These are phyloP conservation scores for Amitus sp. DNA, from an alignment of 2,888 invertebrate species.

Conservation along the genomic window DNA sequence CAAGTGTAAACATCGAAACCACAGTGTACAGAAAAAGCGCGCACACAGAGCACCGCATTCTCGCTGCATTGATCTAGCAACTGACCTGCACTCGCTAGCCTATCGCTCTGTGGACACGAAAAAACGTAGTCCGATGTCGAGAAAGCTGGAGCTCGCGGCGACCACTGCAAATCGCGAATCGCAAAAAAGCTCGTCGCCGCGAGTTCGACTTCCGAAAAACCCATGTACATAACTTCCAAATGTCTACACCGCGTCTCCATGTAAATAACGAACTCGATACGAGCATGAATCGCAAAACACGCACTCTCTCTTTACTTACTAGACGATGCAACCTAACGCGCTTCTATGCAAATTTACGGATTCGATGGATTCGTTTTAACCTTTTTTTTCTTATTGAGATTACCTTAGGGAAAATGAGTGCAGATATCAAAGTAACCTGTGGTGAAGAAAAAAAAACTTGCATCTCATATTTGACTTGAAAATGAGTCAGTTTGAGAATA, in stretches of 20 bases:
- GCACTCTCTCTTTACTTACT: slow-evolving; percentile 19
- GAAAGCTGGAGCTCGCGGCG: neutral
- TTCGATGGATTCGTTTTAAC: too few relatives aligned
- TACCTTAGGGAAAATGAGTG: too few relatives aligned
- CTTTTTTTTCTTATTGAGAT: too few relatives aligned
- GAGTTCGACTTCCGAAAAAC: slow-evolving; percentile 38
- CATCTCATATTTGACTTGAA: too few relatives aligned
- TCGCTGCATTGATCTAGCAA: slow-evolving; percentile 64
- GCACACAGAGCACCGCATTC: slow-evolving; percentile 61
- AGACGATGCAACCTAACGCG: slow-evolving; percentile 21
- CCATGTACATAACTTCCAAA: slow-evolving; percentile 39
- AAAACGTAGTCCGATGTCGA: slow-evolving; percentile 14
- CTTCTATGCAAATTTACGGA: slow-evolving; percentile 27
- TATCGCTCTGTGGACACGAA: slow-evolving; percentile 43
- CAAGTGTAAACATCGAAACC: slow-evolving; percentile 5
- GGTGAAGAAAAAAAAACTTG: too few relatives aligned
- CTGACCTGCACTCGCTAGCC: slow-evolving; percentile 61
- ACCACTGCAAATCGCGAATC: neutral
- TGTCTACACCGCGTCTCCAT: slow-evolving; percentile 36
- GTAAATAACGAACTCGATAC: slow-evolving; percentile 38
- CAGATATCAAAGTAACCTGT: too few relatives aligned
- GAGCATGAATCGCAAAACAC: slow-evolving; percentile 31
- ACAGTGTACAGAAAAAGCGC: slow-evolving; percentile 46
- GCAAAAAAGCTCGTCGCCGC: slow-evolving; percentile 6
- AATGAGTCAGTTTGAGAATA: too few relatives aligned